phyloP scores from a whole-genome alignment of 2,113 vertebrate species.

The Gnathonemus echidnorhynchus region DNA sequence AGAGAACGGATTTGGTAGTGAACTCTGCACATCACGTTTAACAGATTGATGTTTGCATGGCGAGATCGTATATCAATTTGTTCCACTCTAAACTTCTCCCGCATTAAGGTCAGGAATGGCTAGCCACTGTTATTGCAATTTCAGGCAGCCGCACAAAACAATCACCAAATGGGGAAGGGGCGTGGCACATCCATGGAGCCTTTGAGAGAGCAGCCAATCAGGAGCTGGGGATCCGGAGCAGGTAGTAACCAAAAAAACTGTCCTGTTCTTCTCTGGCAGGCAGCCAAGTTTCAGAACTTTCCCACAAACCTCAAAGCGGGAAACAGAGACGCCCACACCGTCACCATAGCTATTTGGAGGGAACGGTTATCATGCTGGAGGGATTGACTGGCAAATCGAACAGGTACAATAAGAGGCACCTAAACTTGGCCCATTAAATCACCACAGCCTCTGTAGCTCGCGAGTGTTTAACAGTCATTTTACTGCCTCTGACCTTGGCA shows the following conservation, averaged over 20 bases:
- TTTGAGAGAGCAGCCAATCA: conserved; percentile 62
- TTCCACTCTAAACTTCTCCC: background rate
- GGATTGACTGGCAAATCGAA: background rate
- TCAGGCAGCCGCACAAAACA: conserved; percentile 82
- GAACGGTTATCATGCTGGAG: background rate
- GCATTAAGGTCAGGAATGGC: conserved; percentile 64
- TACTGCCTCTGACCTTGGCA: background rate
- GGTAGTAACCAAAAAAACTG: conserved; percentile 58
- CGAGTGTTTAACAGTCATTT: background rate
- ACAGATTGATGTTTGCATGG: background rate
- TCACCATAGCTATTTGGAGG: background rate
- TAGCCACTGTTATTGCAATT: conserved; percentile 82
- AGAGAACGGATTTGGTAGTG: background rate
- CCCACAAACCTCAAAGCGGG: background rate
- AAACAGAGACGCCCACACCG: background rate
- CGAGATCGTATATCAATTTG: background rate
- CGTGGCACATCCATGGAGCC: conserved; percentile 60
- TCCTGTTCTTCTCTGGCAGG: background rate
- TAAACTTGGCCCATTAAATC: background rate
- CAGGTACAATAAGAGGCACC: background rate
- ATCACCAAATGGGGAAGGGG: conserved; percentile 76
- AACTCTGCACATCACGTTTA: background rate
- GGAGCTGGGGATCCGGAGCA: conserved; percentile 74
- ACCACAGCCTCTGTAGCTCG: background rate
- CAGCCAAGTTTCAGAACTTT: background rate